Evolutionary conservation across 2,797 vertebrate species (phyloP).

Genomic region (Aulostomus chinensis): DNA sequence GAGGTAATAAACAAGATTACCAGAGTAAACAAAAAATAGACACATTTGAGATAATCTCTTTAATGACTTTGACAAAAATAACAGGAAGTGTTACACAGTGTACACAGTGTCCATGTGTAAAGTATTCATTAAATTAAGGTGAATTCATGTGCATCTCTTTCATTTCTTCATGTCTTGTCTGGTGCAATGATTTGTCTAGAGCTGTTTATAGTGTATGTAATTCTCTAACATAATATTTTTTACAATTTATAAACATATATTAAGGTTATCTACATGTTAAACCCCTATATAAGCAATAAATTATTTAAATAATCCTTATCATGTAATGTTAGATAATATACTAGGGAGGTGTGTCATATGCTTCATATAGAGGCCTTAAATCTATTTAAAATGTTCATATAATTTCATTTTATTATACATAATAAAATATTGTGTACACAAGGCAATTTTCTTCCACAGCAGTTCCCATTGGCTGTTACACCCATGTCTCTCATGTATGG

Average conservation of each 20-base stretch:
- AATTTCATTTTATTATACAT: constrained; percentile 78
- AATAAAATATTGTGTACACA: constrained; percentile 97
- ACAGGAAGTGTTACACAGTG: constrained; percentile 62
- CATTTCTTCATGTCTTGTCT: constrained; percentile 33
- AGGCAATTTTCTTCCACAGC: constrained; percentile 84
- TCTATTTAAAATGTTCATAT: constrained; percentile 77
- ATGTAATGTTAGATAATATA: constrained; percentile 63
- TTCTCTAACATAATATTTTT: constrained; percentile 56
- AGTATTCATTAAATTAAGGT: constrained; percentile 62
- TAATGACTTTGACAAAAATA: constrained; percentile 67
- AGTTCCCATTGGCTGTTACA: constrained; percentile 82
- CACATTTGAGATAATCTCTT: constrained; percentile 46
- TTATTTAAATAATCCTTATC: constrained; percentile 62
- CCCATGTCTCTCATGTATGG: constrained; percentile 90
- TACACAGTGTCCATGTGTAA: constrained; percentile 69
- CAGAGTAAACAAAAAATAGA: constrained; percentile 25
- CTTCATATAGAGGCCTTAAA: constrained; percentile 68
- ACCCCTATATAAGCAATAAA: constrained; percentile 48
- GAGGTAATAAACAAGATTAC: background rate
- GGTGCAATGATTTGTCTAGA: constrained; percentile 69
- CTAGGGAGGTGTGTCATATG: constrained; percentile 59
- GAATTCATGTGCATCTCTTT: constrained; percentile 35
- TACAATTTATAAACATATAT: constrained; percentile 61
- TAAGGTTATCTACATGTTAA: constrained; percentile 48
- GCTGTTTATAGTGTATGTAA: constrained; percentile 52